These are phyloP conservation scores for Camponotus fellah DNA, from an alignment of 2,888 invertebrate species.

Conservation along the genomic window DNA sequence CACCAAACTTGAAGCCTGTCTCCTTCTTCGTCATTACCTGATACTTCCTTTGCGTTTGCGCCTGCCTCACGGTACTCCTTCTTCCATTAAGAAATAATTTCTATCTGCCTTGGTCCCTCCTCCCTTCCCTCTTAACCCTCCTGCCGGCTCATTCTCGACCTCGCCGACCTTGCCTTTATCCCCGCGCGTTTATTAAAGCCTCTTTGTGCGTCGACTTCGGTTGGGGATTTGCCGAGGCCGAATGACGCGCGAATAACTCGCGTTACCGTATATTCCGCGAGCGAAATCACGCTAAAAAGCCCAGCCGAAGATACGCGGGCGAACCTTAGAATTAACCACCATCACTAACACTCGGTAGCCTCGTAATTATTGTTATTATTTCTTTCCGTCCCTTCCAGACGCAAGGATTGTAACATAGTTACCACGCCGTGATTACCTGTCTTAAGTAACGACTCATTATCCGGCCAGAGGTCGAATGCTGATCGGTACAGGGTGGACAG, in stretches of 20 bases:
- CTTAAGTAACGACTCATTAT: constrained; percentile 69
- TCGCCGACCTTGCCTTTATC: constrained; percentile 58
- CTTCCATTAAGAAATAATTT: constrained; percentile 71
- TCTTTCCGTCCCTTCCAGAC: constrained; percentile 30
- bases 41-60: constrained; percentile 40
- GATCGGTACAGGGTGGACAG: constrained; percentile 40
- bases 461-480: constrained; percentile 66
- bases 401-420: constrained; percentile 67
- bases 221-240: constrained; percentile 51
- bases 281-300: constrained; percentile 54
- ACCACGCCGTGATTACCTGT: constrained; percentile 55
- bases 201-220: constrained; percentile 57
- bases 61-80: constrained; percentile 70
- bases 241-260: constrained; percentile 52
- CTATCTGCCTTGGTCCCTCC: constrained; percentile 38
- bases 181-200: constrained; percentile 56
- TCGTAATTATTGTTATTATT: constrained; percentile 74
- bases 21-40: constrained; percentile 47
- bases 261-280: constrained; percentile 27
- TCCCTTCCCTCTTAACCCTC: constrained; percentile 18
- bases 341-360: constrained; percentile 61
- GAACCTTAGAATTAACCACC: constrained; percentile 65
- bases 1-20: constrained; percentile 34
- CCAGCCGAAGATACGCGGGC: constrained; percentile 13
- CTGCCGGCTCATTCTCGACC: constrained; percentile 53